Evolutionary conservation across 2,113 vertebrate genomes (phyloP).

Genomic region (Passer domesticus): DNA sequence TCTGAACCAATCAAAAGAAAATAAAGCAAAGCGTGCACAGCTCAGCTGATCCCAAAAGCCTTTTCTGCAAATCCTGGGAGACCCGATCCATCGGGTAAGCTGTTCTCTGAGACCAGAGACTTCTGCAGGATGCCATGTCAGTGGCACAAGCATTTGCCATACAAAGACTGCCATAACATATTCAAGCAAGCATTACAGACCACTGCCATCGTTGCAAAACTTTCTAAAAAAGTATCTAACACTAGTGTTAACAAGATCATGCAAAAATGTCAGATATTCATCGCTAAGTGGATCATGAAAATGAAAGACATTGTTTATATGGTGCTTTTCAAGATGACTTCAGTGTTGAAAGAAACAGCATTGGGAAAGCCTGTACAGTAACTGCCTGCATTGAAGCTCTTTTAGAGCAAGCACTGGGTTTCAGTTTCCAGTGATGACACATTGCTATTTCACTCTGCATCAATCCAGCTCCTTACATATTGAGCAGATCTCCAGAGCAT

Average conservation of each 20-base stretch:
- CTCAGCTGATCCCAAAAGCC: background rate
- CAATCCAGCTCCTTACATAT: background rate
- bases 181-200: background rate
- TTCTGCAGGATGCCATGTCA: background rate
- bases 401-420: background rate
- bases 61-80: background rate
- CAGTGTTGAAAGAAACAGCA: background rate
- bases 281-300: background rate
- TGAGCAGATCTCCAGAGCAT: background rate
- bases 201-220: background rate
- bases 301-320: background rate
- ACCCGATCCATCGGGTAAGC: background rate
- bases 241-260: background rate
- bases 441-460: background rate
- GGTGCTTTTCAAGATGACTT: background rate
- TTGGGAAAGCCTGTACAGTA: background rate
- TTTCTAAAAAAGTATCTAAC: background rate
- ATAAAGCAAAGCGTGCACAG: background rate
- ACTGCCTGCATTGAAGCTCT: background rate
- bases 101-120: background rate
- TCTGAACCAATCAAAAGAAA: slow-evolving; percentile 32
- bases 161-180: background rate
- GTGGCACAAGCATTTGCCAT: background rate
- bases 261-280: background rate
- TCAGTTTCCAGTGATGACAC: background rate